Percentiles rank a stretch among this genome's conserved stretches.
These are phyloP conservation scores for Pangasius sanitwongsei DNA, from an alignment of 2,797 vertebrate genomes.

Conservation along the genomic window DNA sequence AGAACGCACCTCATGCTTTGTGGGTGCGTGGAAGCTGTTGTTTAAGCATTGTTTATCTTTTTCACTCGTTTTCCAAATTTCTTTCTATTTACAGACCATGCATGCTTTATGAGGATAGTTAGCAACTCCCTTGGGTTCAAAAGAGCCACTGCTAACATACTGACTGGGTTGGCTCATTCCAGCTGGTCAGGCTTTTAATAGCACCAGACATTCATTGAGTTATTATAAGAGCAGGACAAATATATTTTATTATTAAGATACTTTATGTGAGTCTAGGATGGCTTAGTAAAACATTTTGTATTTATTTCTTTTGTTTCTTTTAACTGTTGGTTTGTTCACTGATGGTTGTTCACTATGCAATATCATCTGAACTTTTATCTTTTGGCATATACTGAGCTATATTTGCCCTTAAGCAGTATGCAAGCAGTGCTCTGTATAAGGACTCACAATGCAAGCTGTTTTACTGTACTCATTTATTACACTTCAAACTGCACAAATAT, in stretches of 20 bases:
- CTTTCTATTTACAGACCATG: constrained; percentile 13
- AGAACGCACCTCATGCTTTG: not conserved
- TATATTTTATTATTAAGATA: not conserved
- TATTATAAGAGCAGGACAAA: not conserved
- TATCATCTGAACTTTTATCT: not conserved
- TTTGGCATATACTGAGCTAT: not conserved
- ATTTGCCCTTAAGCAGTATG: not conserved
- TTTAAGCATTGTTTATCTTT: not conserved
- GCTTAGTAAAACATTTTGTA: not conserved
- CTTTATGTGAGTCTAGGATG: not conserved
- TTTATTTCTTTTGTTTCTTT: not conserved
- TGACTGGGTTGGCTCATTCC: constrained; percentile 22
- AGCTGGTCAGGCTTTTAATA: constrained; percentile 36
- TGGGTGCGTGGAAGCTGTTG: not conserved
- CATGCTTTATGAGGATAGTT: not conserved
- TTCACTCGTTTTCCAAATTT: not conserved
- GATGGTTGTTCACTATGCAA: not conserved
- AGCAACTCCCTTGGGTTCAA: not conserved
- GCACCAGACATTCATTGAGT: constrained; percentile 7
- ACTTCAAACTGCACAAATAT: not conserved
- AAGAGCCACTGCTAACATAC: constrained; percentile 14
- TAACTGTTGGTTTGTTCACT: not conserved
- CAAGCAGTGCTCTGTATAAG: not conserved
- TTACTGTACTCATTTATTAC: not conserved
- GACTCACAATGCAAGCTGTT: not conserved